Evolutionary conservation across 2,888 invertebrate genomes (phyloP).

Genomic region (Hymenopus coronatus): DNA sequence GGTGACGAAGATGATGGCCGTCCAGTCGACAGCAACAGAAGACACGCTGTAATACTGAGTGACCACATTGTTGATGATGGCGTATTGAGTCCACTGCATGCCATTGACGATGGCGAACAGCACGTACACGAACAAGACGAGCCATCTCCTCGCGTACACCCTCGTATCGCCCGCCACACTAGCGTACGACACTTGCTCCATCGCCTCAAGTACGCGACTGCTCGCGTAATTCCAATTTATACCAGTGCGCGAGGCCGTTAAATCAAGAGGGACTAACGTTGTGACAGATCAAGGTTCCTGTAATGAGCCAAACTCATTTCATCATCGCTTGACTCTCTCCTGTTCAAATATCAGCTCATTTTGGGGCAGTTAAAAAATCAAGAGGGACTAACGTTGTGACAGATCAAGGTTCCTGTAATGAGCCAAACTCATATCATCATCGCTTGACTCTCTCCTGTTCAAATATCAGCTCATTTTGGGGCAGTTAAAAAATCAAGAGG

Average conservation of each 20-base stretch:
- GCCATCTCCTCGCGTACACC: slow-evolving; percentile 69
- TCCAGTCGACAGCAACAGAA: slow-evolving; percentile 81
- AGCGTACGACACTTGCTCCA: not conserved
- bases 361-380: too few relatives aligned
- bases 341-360: too few relatives aligned
- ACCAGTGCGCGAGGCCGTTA: not conserved
- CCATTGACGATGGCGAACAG: slow-evolving; percentile 87
- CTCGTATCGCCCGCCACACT: not conserved
- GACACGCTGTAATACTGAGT: slow-evolving; percentile 72
- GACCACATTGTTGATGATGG: slow-evolving; percentile 85
- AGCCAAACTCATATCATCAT: too few relatives aligned
- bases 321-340: too few relatives aligned
- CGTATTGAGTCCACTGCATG: slow-evolving; percentile 96
- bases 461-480: too few relatives aligned
- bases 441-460: too few relatives aligned
- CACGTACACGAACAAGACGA: slow-evolving; percentile 81
- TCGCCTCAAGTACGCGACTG: not conserved
- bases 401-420: too few relatives aligned
- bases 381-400: too few relatives aligned
- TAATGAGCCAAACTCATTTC: too few relatives aligned
- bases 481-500: not conserved
- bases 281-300: not conserved
- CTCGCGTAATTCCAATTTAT: not conserved
- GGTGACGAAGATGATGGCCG: slow-evolving; percentile 97
- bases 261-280: not conserved